phyloP scores from a whole-genome alignment of 2,113 vertebrate species.

The Sinosuthora webbiana region DNA sequence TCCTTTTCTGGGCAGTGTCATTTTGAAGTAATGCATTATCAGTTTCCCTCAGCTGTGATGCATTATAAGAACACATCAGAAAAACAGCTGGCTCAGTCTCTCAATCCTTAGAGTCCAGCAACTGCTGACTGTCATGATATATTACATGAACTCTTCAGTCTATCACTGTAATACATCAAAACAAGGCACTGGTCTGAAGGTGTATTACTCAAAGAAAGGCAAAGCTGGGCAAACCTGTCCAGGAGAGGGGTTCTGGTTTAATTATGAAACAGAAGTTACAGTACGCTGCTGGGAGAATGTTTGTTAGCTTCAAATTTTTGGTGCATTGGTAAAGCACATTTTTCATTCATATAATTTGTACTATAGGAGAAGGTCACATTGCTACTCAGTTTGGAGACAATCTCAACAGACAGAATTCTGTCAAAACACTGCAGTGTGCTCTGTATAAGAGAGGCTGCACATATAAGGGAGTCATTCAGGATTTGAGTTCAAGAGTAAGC shows the following conservation, averaged over 20 bases:
- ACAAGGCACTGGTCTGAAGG: slow-evolving; percentile 62
- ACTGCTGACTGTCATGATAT: slow-evolving; percentile 65
- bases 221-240: slow-evolving; percentile 51
- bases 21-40: slow-evolving; percentile 23
- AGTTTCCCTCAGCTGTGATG: slow-evolving; percentile 19
- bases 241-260: slow-evolving; percentile 42
- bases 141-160: slow-evolving; percentile 48
- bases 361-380: background rate
- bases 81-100: slow-evolving; percentile 71
- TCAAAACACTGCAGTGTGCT: background rate
- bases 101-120: slow-evolving; percentile 62
- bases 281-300: background rate
- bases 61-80: slow-evolving; percentile 22
- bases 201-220: slow-evolving; percentile 74
- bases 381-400: background rate
- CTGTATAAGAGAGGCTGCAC: background rate
- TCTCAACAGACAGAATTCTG: background rate
- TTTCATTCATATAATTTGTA: background rate
- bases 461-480: background rate
- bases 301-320: slow-evolving; percentile 12
- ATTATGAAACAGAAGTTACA: slow-evolving; percentile 59
- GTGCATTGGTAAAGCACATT: background rate
- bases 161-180: slow-evolving; percentile 74
- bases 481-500: background rate
- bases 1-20: slow-evolving; percentile 41